phyloP scores from a whole-genome alignment of 2,797 vertebrate species.

The Lepilemur ruficaudatus region DNA sequence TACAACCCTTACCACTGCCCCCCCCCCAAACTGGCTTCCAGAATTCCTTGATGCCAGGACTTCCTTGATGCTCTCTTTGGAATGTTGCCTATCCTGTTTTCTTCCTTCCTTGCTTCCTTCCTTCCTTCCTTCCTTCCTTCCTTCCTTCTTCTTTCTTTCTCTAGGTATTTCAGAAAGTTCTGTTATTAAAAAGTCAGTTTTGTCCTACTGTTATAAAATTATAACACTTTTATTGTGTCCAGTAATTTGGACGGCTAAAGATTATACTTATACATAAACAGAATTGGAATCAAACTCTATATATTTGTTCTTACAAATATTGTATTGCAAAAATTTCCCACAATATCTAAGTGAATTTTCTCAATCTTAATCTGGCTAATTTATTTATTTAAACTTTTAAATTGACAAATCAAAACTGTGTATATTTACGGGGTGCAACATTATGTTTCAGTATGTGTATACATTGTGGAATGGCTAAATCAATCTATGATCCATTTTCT shows the following conservation, averaged over 20 bases:
- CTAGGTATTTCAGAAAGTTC: neutral
- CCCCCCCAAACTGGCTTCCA: neutral
- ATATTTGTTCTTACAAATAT: neutral
- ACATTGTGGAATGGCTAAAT: neutral
- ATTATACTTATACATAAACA: neutral
- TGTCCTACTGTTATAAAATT: neutral
- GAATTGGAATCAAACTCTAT: neutral
- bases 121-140: neutral
- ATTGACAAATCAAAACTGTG: neutral
- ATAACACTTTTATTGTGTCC: neutral
- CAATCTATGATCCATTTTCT: neutral
- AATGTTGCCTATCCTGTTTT: neutral
- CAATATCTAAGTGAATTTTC: neutral
- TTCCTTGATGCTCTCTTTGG: neutral
- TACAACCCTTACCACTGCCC: fast-evolving
- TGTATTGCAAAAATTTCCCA: neutral
- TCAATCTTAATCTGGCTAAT: neutral
- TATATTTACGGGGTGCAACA: neutral
- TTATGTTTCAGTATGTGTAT: neutral
- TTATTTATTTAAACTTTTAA: neutral
- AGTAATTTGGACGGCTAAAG: neutral
- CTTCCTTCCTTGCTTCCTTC: fast-evolving
- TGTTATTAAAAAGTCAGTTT: neutral
- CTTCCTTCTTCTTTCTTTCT: neutral
- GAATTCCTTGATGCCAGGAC: neutral